Evolutionary conservation across 2,797 vertebrate genomes (phyloP), one percentile per base, ranked within the genome.

Genomic region (Phataginus tetradactyla): DNA sequence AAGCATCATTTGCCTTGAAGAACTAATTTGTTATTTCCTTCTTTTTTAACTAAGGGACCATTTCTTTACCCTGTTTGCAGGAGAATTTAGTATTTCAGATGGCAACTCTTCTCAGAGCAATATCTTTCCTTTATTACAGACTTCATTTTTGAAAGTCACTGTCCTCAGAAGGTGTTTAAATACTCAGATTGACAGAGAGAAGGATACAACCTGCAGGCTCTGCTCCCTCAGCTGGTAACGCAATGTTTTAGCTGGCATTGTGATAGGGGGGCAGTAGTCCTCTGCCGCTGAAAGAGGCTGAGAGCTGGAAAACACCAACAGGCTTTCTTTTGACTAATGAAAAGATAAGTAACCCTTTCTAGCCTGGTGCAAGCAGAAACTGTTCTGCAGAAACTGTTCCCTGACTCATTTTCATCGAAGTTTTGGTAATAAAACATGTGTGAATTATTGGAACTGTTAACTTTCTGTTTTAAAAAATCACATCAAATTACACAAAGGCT

Each of bases 1-100:
- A 45, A 69, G 8, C 63, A 64, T 53, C 37, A 69, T 42, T 88
- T 95, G 92, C 80, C 68, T 85, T 90, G 84, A 90, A 94, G 90
- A 94, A 81, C 29, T 64, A 53, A 91, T 89, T 86, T 90, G 32
- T 83, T 85, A 4, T 45, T 63, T 57, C 5, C 57, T 66, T 91
- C 51, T 77, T 66, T 75, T 68, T 42, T 32, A 85, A 53, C 10
- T 59, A 25, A 64, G 84, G n/a, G 59, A 83, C 87, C 4, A 0
- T 37, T 93, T 91, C 64, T 84, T 5, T 69, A 86, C n/a, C 63
- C 72, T 55, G 13, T 63, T 75, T 8, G 39, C 42, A 23, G 32
- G 29, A 86, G 51, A 91, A 75, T 83, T 91, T 71, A n/a, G 14
- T 90, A 63, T 55, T 94, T 95, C 42, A 61, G 15, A 37, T 11